Percentiles rank a stretch among this genome's conserved stretches.
Evolutionary conservation across 2,113 vertebrate genomes (phyloP).

Genomic region (Kobus ellipsiprymnus): DNA sequence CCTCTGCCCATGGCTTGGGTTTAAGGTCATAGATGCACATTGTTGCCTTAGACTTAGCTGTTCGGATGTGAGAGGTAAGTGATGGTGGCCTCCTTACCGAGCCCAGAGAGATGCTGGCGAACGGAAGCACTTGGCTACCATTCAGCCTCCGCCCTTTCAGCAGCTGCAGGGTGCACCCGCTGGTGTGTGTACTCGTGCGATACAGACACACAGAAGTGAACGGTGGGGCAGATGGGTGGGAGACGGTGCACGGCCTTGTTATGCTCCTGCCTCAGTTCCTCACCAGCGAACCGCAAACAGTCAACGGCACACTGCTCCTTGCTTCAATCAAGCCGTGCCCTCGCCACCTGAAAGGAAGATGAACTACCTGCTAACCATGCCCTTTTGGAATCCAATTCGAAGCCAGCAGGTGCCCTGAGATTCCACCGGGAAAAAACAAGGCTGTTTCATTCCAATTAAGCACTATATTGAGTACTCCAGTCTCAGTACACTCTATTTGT

Average conservation of each 20-base stretch:
- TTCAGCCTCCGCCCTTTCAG: too few relatives aligned
- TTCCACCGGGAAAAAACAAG: not conserved
- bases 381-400: not conserved
- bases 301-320: not conserved
- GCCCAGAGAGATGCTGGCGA: not conserved
- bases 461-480: conserved; percentile 26
- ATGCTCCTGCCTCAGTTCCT: not conserved
- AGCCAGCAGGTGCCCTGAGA: not conserved
- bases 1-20: not conserved
- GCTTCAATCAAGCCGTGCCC: conserved; percentile 15
- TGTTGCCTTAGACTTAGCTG: not conserved
- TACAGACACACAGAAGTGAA: not conserved
- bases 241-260: not conserved
- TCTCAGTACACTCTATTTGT: conserved; percentile 48
- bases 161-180: not conserved
- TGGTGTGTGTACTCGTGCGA: accelerated
- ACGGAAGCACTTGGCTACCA: not conserved
- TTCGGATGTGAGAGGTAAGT: not conserved
- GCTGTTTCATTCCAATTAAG: conserved; percentile 57
- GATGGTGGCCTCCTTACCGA: not conserved
- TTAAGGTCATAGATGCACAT: not conserved
- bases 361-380: conserved; percentile 35
- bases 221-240: not conserved
- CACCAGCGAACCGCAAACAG: not conserved
- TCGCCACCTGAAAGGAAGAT: conserved; percentile 31